Evolutionary conservation across 2,888 invertebrate species (phyloP).

Genomic region (Drosophila setosimentum): DNA sequence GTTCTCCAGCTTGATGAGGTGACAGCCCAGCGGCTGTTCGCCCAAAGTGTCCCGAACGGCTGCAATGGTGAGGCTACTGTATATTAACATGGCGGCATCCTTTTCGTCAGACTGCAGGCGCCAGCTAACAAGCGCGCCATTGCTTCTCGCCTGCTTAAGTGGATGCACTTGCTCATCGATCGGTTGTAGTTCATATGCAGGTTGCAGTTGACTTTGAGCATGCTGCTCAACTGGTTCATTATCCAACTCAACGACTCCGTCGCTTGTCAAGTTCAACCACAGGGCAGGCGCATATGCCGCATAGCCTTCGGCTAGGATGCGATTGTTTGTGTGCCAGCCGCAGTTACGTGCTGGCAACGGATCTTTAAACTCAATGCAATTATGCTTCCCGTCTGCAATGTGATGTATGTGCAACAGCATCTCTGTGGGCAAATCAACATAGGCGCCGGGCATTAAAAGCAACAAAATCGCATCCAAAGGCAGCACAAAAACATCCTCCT

Average conservation of each 20-base stretch:
- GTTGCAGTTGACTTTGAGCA: not conserved
- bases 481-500: conserved; percentile 51
- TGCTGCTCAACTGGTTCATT: not conserved
- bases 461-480: conserved; percentile 77
- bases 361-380: conserved; percentile 67
- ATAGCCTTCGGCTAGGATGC: conserved; percentile 58
- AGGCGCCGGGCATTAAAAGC: conserved; percentile 69
- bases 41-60: conserved; percentile 41
- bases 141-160: conserved; percentile 16
- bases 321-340: conserved; percentile 79
- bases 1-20: conserved; percentile 78
- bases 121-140: conserved; percentile 68
- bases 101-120: conserved; percentile 34
- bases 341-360: conserved; percentile 77
- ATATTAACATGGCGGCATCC: conserved; percentile 38
- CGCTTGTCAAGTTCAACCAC: conserved; percentile 49
- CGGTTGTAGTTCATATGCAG: conserved; percentile 36
- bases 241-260: not conserved
- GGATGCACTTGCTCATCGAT: conserved; percentile 20
- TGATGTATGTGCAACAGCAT: conserved; percentile 58
- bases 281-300: conserved; percentile 35
- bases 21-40: conserved; percentile 46
- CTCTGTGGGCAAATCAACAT: conserved; percentile 78
- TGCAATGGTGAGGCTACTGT: conserved; percentile 58
- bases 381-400: conserved; percentile 23